A percentile compares a stretch with the other conserved stretches of the same genome.
Evolutionary conservation across 2,888 invertebrate species (phyloP).

Genomic region (Sinotaia quadrata): DNA sequence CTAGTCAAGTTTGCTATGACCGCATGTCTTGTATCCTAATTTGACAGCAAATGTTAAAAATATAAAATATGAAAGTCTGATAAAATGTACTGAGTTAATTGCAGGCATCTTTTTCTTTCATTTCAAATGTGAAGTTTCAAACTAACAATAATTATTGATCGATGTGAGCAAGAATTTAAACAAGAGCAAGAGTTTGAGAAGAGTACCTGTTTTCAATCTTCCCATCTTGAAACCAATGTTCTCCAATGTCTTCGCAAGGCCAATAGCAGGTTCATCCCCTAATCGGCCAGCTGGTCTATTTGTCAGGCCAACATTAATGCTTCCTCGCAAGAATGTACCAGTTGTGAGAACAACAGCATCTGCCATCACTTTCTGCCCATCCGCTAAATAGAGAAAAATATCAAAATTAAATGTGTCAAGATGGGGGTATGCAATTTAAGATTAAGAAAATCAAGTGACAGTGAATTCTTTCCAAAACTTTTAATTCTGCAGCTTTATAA

Average conservation of each 20-base stretch:
- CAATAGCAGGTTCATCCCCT: conserved; percentile 85
- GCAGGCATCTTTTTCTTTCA: no score
- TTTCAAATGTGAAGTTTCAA: no score
- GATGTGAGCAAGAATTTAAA: no score
- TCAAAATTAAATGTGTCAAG: no score
- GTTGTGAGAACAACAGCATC: conserved; percentile 86
- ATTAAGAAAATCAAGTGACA: not conserved
- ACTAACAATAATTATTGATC: no score
- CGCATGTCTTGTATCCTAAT: no score
- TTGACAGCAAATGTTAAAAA: no score
- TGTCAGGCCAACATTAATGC: conserved; percentile 86
- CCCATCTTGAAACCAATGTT: conserved; percentile 82
- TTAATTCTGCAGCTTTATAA: not conserved
- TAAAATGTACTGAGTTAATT: no score
- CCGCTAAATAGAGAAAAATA: conserved; percentile 52
- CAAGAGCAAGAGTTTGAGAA: no score
- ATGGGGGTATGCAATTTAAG: not conserved
- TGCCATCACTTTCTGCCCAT: conserved; percentile 70
- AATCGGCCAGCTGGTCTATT: conserved; percentile 84
- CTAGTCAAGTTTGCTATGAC: no score
- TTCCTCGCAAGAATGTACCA: conserved; percentile 89
- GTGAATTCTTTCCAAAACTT: not conserved
- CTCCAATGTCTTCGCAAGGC: conserved; percentile 80
- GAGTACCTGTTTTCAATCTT: conserved; percentile 84
- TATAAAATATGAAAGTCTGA: no score